These are phyloP conservation scores for Clarias laeviceps DNA, from an alignment of 2,797 vertebrate genomes.

Conservation along the genomic window DNA sequence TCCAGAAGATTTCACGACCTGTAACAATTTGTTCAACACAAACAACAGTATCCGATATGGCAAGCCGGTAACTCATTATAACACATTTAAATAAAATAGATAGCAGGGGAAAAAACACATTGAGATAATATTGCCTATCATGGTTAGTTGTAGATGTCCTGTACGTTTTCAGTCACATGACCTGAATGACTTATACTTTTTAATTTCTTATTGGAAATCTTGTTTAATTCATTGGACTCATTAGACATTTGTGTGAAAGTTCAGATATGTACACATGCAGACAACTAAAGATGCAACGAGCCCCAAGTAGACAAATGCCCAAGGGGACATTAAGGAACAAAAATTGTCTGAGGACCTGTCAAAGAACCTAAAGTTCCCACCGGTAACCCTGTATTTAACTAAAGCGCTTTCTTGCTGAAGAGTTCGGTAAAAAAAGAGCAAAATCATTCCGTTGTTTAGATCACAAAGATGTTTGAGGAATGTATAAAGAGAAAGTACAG, in stretches of 20 bases:
- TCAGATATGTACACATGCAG: neutral
- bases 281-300: neutral
- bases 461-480: constrained; percentile 17
- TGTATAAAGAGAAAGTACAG: constrained; percentile 25
- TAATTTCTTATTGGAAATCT: neutral
- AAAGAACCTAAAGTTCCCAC: neutral
- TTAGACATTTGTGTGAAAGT: constrained; percentile 2
- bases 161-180: neutral
- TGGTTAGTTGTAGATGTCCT: neutral
- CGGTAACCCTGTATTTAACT: constrained; percentile 1
- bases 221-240: neutral
- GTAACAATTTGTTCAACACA: constrained; percentile 29
- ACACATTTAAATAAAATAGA: neutral
- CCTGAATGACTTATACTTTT: no score
- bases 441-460: neutral
- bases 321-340: constrained; percentile 14
- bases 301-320: neutral
- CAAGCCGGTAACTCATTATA: neutral
- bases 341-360: neutral
- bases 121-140: neutral
- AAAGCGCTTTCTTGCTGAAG: neutral
- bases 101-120: neutral
- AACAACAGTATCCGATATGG: constrained; percentile 20
- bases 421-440: no score
- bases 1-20: constrained; percentile 23